These are phyloP conservation scores for Oceanodroma tethys DNA, from an alignment of 2,113 vertebrate genomes.

Conservation along the genomic window DNA sequence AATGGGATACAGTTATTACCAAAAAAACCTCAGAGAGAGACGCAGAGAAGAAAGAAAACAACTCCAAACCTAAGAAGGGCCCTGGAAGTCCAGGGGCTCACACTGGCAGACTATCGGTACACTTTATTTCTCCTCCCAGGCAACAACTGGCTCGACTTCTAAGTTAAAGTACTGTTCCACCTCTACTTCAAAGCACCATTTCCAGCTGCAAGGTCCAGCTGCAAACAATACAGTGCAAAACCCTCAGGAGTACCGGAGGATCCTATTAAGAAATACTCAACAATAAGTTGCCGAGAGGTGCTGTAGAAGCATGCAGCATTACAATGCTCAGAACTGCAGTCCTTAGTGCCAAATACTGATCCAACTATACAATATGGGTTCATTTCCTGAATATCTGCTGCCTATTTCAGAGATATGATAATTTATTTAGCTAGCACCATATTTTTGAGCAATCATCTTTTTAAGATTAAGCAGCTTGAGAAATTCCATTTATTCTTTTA, in stretches of 20 bases:
- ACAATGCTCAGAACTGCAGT: neutral
- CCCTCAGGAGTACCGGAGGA: neutral
- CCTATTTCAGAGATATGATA: neutral
- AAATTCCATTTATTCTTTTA: neutral
- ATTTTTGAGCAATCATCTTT: neutral
- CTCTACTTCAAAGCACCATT: neutral
- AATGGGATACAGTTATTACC: neutral
- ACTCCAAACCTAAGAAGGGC: neutral
- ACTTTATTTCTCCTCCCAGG: neutral
- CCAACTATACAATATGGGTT: neutral
- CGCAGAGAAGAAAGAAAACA: neutral
- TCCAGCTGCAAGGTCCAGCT: neutral
- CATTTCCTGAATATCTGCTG: neutral
- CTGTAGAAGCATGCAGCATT: neutral
- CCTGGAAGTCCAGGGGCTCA: neutral
- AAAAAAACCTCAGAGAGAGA: neutral
- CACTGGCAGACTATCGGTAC: neutral
- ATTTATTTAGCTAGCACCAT: neutral
- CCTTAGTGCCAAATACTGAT: neutral
- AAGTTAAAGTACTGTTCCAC: neutral
- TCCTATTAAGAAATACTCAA: neutral
- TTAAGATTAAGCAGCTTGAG: neutral
- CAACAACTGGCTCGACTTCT: neutral
- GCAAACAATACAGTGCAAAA: neutral
- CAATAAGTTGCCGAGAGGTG: rapidly evolving